Percentiles rank a stretch among this genome's conserved stretches.
phyloP scores from a whole-genome alignment of 2,113 vertebrate genomes.

The Takifugu flavidus region DNA sequence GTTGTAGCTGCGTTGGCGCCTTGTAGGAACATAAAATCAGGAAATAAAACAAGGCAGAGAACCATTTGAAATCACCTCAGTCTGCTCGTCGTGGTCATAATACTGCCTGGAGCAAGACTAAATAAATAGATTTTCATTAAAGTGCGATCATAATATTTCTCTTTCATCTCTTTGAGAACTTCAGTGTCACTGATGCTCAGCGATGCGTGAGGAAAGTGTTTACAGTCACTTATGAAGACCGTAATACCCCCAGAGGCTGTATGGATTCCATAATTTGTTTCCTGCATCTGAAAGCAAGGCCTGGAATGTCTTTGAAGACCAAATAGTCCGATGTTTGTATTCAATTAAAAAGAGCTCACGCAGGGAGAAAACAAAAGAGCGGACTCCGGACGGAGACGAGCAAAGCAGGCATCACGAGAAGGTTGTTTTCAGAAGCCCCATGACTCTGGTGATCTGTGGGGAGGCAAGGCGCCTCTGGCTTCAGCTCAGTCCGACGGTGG shows the following conservation, averaged over 20 bases:
- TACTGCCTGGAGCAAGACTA: conserved; percentile 28
- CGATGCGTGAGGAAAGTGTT: conserved; percentile 36
- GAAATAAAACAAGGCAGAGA: neutral
- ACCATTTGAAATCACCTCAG: conserved; percentile 8
- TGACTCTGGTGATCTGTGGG: conserved; percentile 67
- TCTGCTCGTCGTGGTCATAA: conserved; percentile 8
- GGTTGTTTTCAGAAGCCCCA: conserved; percentile 50
- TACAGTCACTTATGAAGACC: conserved; percentile 36
- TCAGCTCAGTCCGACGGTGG: conserved; percentile 73
- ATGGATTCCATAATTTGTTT: conserved; percentile 39
- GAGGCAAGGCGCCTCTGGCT: conserved; percentile 75
- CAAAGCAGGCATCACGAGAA: conserved; percentile 40
- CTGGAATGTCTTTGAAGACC: conserved; percentile 24
- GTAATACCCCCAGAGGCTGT: conserved; percentile 28
- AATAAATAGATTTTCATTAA: conserved; percentile 22
- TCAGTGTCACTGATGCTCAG: conserved; percentile 29
- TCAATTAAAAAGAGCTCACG: neutral
- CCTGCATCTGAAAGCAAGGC: conserved; percentile 16
- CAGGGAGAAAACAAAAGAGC: conserved; percentile 23
- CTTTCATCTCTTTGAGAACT: conserved; percentile 34
- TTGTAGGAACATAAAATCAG: too few species aligned
- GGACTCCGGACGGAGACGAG: conserved; percentile 24
- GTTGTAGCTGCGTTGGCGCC: neutral
- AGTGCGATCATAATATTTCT: conserved; percentile 19
- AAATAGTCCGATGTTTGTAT: neutral